A percentile compares a stretch with the other conserved stretches of the same genome.
These are phyloP conservation scores for Lobophora halterata DNA, from an alignment of 2,888 invertebrate genomes.

Conservation along the genomic window DNA sequence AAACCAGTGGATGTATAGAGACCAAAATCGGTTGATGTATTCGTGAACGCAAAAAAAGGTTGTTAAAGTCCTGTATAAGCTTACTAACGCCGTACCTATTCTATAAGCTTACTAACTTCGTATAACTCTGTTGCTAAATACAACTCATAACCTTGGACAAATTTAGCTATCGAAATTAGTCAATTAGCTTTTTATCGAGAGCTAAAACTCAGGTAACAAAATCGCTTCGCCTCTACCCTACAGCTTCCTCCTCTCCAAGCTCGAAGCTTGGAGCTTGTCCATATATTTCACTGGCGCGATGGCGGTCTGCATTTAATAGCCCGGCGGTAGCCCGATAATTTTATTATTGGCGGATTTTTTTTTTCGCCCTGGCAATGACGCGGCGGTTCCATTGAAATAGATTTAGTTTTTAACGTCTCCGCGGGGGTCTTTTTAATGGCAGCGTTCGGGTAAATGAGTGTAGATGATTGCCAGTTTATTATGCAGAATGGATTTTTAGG, in stretches of 20 bases:
- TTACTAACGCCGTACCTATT: too few relatives aligned
- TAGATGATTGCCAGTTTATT: constrained; percentile 45
- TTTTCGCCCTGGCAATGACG: constrained; percentile 56
- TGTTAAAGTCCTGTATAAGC: too few relatives aligned
- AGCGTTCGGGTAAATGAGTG: constrained; percentile 40
- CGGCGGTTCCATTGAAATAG: constrained; percentile 60
- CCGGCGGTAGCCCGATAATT: constrained; percentile 73
- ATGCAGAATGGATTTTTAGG: constrained; percentile 27
- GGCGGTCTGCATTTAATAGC: constrained; percentile 77
- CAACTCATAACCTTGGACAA: too few relatives aligned
- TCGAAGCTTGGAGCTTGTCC: constrained; percentile 48
- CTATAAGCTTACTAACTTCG: too few relatives aligned
- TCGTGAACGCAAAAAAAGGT: too few relatives aligned
- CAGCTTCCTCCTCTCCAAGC: constrained; percentile 31
- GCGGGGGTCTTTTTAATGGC: constrained; percentile 45
- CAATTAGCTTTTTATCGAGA: too few relatives aligned
- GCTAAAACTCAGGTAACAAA: neutral
- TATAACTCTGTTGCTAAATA: too few relatives aligned
- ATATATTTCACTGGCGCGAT: constrained; percentile 74
- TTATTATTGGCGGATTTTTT: constrained; percentile 71
- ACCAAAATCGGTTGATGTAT: too few relatives aligned
- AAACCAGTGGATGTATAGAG: too few relatives aligned
- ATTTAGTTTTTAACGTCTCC: constrained; percentile 51
- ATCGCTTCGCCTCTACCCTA: constrained; percentile 32
- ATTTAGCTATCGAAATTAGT: too few relatives aligned